Conservation (phyloP, 2,113 vertebrate genomes). For the Hydrolagus affinis region DNA sequence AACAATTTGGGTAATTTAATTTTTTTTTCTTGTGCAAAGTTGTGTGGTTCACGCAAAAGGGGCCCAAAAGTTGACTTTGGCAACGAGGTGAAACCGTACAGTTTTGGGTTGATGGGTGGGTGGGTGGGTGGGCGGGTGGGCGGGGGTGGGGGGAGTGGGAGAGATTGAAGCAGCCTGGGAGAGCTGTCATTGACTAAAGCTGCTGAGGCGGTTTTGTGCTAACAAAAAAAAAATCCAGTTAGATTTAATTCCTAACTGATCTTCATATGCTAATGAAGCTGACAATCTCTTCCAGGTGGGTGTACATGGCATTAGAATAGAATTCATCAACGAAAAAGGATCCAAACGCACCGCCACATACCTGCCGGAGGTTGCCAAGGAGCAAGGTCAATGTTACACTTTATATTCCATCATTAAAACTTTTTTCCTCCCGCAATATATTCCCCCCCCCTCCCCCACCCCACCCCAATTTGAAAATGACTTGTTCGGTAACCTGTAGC, state of each 20-base stretch:
- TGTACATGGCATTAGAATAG: conserved; percentile 99
- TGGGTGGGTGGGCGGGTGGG: too few relatives aligned
- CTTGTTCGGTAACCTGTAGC: neutral
- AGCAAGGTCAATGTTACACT: conserved; percentile 88
- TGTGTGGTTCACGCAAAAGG: neutral
- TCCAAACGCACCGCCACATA: conserved; percentile 99
- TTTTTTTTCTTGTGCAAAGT: neutral
- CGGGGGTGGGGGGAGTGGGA: too few relatives aligned
- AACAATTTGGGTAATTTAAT: neutral
- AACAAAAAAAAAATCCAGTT: neutral
- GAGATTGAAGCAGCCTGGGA: neutral
- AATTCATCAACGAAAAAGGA: conserved; percentile 99
- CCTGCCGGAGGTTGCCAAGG: conserved; percentile 98
- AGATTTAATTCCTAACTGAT: conserved; percentile 16
- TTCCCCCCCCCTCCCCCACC: too few relatives aligned
- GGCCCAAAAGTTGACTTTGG: conserved; percentile 12
- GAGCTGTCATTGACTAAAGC: neutral
- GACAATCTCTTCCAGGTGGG: conserved; percentile 79
- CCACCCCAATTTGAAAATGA: conserved; percentile 11
- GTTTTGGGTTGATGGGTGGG: neutral
- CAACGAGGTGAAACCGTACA: neutral
- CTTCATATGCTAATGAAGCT: conserved; percentile 29
- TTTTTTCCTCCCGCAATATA: neutral
- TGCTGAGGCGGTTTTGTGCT: neutral
- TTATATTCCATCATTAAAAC: conserved; percentile 47